Percentiles rank a stretch among this genome's conserved stretches.
phyloP scores from a whole-genome alignment of 2,113 vertebrate genomes.

The Crotalus tigris region DNA sequence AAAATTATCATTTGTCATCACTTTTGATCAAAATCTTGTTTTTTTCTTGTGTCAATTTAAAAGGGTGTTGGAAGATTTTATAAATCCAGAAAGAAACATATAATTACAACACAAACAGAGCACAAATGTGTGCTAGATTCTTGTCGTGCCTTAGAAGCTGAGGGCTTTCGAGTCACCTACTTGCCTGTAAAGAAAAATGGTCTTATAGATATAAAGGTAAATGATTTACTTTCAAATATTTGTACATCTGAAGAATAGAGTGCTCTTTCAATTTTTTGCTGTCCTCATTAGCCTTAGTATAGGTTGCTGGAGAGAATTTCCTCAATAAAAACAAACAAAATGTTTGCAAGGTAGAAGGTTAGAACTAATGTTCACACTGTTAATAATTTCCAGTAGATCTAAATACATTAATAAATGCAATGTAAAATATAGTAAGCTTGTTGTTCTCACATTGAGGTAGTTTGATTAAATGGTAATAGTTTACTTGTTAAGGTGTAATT shows the following conservation, averaged over 20 bases:
- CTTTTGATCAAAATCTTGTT: not conserved
- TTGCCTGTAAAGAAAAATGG: conserved; percentile 89
- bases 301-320: not conserved
- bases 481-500: not conserved
- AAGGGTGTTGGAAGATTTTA: conserved; percentile 97
- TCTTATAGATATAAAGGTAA: conserved; percentile 86
- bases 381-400: not conserved
- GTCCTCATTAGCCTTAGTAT: not conserved
- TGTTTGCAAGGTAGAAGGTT: not conserved
- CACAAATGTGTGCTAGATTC: conserved; percentile 98
- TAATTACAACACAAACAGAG: conserved; percentile 94
- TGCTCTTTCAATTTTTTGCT: not conserved
- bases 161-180: conserved; percentile 89
- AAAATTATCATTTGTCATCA: not conserved
- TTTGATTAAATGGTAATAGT: not conserved
- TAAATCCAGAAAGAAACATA: conserved; percentile 85
- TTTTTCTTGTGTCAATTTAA: conserved; percentile 15
- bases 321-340: not conserved
- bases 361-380: not conserved
- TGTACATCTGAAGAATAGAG: not conserved
- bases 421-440: not conserved
- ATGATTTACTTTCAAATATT: conserved; percentile 9
- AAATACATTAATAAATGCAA: not conserved
- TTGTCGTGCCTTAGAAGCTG: conserved; percentile 88
- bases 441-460: not conserved